A percentile compares a stretch with the other conserved stretches of the same genome.
These are phyloP conservation scores for Porites rus DNA, from an alignment of 92 coral and sea anemone species.

Conservation along the genomic window DNA sequence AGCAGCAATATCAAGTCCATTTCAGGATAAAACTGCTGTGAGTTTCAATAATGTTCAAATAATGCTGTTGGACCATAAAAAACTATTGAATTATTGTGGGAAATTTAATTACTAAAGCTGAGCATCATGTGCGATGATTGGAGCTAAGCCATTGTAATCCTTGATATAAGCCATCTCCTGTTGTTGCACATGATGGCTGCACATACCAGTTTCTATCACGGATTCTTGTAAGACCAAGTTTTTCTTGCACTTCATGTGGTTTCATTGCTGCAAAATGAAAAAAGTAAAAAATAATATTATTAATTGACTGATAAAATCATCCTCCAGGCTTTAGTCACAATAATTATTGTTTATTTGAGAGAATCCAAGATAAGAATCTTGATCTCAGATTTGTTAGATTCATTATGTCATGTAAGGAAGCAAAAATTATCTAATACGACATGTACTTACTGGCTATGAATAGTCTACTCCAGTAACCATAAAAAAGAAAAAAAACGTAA, in stretches of 20 bases:
- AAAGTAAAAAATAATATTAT: too few species aligned
- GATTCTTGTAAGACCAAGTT: slow-evolving; percentile 91
- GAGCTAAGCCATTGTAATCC: slow-evolving; percentile 96
- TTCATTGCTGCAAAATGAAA: slow-evolving; percentile 81
- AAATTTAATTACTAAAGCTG: not conserved
- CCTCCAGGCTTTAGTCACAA: too few species aligned
- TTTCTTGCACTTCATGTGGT: slow-evolving; percentile 98
- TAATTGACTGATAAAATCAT: too few species aligned
- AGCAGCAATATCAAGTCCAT: not conserved
- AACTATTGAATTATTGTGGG: not conserved
- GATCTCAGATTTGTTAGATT: too few species aligned
- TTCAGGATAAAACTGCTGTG: not conserved
- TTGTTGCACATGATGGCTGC: slow-evolving; percentile 98
- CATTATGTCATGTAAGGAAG: too few species aligned
- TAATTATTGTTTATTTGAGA: too few species aligned
- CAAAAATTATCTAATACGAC: too few species aligned
- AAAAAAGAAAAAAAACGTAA: too few species aligned
- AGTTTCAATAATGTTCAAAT: not conserved
- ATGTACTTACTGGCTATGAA: too few species aligned
- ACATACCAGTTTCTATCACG: slow-evolving; percentile 99
- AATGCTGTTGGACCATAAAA: not conserved
- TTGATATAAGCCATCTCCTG: slow-evolving; percentile 95
- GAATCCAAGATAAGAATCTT: too few species aligned
- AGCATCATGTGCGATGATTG: slow-evolving; percentile 63
- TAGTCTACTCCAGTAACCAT: too few species aligned